These are phyloP conservation scores for Sinotaia quadrata DNA, from an alignment of 2,888 invertebrate species.

Conservation along the genomic window DNA sequence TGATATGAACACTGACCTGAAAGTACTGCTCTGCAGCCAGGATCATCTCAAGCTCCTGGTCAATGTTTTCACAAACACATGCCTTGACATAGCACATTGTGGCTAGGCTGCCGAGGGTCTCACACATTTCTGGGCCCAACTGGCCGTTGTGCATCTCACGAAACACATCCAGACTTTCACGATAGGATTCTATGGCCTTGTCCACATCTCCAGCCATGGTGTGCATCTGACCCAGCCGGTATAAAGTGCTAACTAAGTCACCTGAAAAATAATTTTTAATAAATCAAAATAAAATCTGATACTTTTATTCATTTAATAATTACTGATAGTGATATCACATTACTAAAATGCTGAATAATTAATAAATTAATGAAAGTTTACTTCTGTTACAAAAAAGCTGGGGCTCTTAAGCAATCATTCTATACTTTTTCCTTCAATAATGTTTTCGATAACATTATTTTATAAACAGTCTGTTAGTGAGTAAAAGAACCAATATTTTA, in stretches of 20 bases:
- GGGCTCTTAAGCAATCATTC: no score
- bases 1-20: slow-evolving; percentile 36
- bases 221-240: slow-evolving; percentile 69
- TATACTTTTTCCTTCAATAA: background rate
- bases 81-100: slow-evolving; percentile 71
- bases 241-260: slow-evolving; percentile 66
- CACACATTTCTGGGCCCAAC: slow-evolving; percentile 65
- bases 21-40: slow-evolving; percentile 64
- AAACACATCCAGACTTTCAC: slow-evolving; percentile 67
- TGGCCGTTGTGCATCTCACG: slow-evolving; percentile 62
- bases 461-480: no score
- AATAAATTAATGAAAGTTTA: background rate
- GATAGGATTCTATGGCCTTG: slow-evolving; percentile 69
- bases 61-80: slow-evolving; percentile 63
- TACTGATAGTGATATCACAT: background rate
- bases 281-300: background rate
- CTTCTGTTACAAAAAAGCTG: no score
- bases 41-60: slow-evolving; percentile 63
- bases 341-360: background rate
- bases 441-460: no score
- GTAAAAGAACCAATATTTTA: no score
- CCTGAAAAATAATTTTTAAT: slow-evolving; percentile 38
- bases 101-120: slow-evolving; percentile 65
- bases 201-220: slow-evolving; percentile 69
- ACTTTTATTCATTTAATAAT: background rate